Base-by-base conservation (phyloP, 2,113 vertebrate species). In the Neodon shergylaensis region DNA sequence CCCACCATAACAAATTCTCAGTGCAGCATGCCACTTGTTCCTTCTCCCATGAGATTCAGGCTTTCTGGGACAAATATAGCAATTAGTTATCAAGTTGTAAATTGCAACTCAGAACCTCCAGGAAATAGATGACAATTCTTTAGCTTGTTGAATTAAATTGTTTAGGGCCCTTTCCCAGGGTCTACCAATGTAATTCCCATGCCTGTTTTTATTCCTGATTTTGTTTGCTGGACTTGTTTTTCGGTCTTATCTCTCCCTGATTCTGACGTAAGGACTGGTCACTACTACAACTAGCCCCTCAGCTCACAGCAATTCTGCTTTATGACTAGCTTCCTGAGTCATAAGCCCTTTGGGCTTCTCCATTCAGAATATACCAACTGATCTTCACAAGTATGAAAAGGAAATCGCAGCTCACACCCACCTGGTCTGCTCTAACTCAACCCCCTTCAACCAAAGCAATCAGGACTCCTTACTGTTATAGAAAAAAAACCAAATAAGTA, bases 51-150 rank as follows among this genome's bases (percentile, higher is more conserved):
- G 77, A 94, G 79, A 72, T 82, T 86, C 44, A 44, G 7, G 93
- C 79, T 92, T 94, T 87, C 72, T 92, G 58, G 42, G 65, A 65
- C 79, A 88, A 93, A 93, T 73, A 91, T 7, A 12, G 33, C 28
- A 49, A 22, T 73, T 66, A 87, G 73, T 21, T 61, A 85, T 87
- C 31, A 36, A 92, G 73, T 79, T 84, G 94, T 73, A 96, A 87
- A 93, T 78, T 85, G 91, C 85, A 92, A 68, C 47, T 89, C n/a
- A 94, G 79, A 65, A 88, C 31, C 47, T 63, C 19, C 17, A 95
- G 78, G 63, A 90, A 96, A 94, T 88, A 49, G 58, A 52, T 94
- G 66, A 88, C 24, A 68, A 87, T 36, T 82, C 79, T 96, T 96
- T 93, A 86, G 81, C 39, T 92, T 28, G 12, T n/a, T 26, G 85